Evolutionary conservation across 64 coral and sea anemone species (phyloP), one percentile per base, ranked within the genome.

Genomic region (Stylophora pistillata): DNA sequence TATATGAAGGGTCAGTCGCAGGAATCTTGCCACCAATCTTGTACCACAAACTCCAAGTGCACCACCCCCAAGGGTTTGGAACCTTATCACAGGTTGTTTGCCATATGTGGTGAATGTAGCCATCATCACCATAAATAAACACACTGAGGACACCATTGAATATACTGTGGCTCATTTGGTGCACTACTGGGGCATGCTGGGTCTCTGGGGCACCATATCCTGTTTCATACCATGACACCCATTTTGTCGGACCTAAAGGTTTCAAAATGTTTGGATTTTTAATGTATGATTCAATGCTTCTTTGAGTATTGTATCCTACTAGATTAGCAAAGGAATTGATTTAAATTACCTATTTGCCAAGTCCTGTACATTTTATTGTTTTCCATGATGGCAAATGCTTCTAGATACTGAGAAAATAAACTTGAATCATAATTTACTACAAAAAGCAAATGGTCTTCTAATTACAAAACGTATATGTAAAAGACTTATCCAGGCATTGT

Each of bases 41-140:
- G 69, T 93, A 88, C 95, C 95, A 97, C 13, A 82, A 53, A 83
- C 95, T 97, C 95, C 95, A 97, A 1, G 95, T 93, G 30, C 95
- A 97, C 95, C 95, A 97, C 21, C 95, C 95, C 95, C 95, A 97
- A 4, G 95, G 95, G 74, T 93, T 97, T 10, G 91, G 95, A n/a
- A 97, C 77, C 78, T 97, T 97, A 88, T 93, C 95, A 26, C 95
- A 97, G 20, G 95, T 97, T 70, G 95, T 97, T 74, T 97, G 95
- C 91, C 91, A 97, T 74, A 97, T 97, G 72, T 97, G 95, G 73
- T 97, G 95, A 5, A 97, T 13, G 53, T 85, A 77, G 2, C 95
- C 91, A 90, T 97, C 95, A 31, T 90, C 82, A 16, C 95, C 91
- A 76, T 89, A 88, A 20, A 97, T 20, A 31, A 97, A 97, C 52